Evolutionary conservation across 2,113 vertebrate genomes (phyloP), one percentile per base, ranked within the genome.

Genomic region (Cavia aperea): DNA sequence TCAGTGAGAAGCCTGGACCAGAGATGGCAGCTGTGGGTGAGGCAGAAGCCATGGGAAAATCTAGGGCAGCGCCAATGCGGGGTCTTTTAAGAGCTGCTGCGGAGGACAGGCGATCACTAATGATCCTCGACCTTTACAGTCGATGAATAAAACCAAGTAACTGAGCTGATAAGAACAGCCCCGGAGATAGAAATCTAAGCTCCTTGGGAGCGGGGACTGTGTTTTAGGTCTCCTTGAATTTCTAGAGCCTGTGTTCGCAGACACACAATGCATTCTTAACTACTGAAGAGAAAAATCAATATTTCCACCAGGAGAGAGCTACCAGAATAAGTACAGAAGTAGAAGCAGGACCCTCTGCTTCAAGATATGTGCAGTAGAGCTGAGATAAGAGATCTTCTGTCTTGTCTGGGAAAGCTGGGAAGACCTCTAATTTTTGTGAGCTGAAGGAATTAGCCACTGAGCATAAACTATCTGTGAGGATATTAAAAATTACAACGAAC

Each of bases 101-200:
- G 33, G 33, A 7, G 29, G 21, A 2, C 13, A 19, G 62, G 39
- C 36, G 46, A 89, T 60, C 13, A 10, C n/a, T 75, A 43, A n/a
- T 7, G 72, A 75, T 36, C 29, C 5, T 24, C 33, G 23, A 19
- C 60, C 54, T 21, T 60, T 70, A 70, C 5, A 75, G 21, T 60
- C 43, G n/a, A 65, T 88, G 46, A 75, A 58, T 79, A 60, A 93
- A 93, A 26, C 29, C 63, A 77, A 68, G 81, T 11, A 68, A 70
- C 65, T 51, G n/a, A 65, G n/a, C 62, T 86, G 54, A 66, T 65
- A 84, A 19, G 62, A 60, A 14, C 75, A 68, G 81, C 39, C 29
- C 43, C 46, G 24, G 51, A 81, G 54, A 43, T 75, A 90, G 93
- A 63, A 90, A 92, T 81, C 91, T 93, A 88, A 86, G 68, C 46